Evolutionary conservation across 92 coral and sea anemone species (phyloP), one percentile per base, ranked within the genome.

Genomic region (Epizoanthus rinbou): DNA sequence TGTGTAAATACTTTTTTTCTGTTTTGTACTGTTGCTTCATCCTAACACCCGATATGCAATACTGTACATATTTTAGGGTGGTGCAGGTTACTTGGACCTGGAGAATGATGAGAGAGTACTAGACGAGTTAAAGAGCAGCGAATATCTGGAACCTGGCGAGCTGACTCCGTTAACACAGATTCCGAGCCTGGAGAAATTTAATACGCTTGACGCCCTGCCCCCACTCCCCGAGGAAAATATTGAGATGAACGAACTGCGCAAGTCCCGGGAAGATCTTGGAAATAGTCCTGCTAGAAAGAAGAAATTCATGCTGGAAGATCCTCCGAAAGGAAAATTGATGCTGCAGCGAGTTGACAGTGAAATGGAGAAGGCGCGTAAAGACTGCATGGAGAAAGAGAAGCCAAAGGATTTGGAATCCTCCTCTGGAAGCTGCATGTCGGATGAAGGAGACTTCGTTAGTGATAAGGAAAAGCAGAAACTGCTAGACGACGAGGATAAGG

Each of bases 221-320:
- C 94, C 98, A 78, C 82, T 93, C 87, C 98, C 98, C 52, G 28
- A 23, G 9, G 98, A 91, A 21, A 92, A 83, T 31, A 89, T 91
- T 33, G 98, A 93, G 33, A 47, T 93, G 72, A 86, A 89, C 19
- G 85, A 88, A 23, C 76, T 90, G 25, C 87, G 84, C 10, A 75
- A 39, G 24, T 64, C 69, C 21, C 68, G 64, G 21, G 71, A 78
- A 39, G 69, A 64, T 21, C 50, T 53, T n/a, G 79, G 80, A 24
- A 85, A 81, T 78, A 69, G 76, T 6, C 57, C 80, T 65, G 81
- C 37, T 1, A 80, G 84, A 17, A 90, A 93, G 53, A 93, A 85
- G 43, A 83, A 64, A 15, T 87, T 93, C 19, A 15, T 85, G 31
- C 71, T 91, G 53, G 57, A 35, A 15, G 98, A 91, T 21, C 89